Base-by-base conservation (phyloP, 1,140 invertebrate genomes). In the Phymastichus coffea region DNA sequence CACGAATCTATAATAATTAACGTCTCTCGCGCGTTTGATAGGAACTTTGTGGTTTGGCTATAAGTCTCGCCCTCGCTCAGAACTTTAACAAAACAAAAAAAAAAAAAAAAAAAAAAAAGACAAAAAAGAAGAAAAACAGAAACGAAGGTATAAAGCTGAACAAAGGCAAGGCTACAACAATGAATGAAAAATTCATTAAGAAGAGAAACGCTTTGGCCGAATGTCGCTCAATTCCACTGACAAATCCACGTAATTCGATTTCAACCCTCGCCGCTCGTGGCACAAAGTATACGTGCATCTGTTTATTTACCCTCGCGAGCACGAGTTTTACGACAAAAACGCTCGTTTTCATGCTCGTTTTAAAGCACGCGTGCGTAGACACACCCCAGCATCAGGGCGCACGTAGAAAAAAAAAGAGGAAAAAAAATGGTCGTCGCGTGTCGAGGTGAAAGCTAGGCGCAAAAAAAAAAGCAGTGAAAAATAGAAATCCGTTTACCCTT, bases 401-500 rank as follows among this genome's bases (percentile, higher is more conserved):
- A 14, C 19, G 1, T 17, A 15, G 15, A 35, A 23, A 4, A 40
- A 17, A 28, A 4, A 7, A 12, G n/a, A 2, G 0, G n/a, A n/a
- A n/a, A n/a, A n/a, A n/a, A n/a, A n/a, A 38, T 38, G 14, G 15
- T 38, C 33, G 44, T 47, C 56, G 47, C 44, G 46, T 48, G 55
- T 47, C 37, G 23, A 10, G 38, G 10, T 2, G 14, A 48, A 35
- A 19, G n/a, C n/a, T n/a, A 28, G 38, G 20, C n/a, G 20, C 0
- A 8, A 33, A 22, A 23, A 41, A 51, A 51, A 57, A 57, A 49
- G 35, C 14, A 25, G 30, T 23, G 40, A 48, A 38, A 48, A 38
- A 17, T 12, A n/a, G n/a, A 46, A 60, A 60, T 57, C 41, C 49
- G 26, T 69, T 44, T 56, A 64, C 64, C 64, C 54, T 63, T 66